A percentile compares a stretch with the other conserved stretches of the same genome.
phyloP scores from a whole-genome alignment of 2,888 invertebrate species.

The Branchellion lobata region DNA sequence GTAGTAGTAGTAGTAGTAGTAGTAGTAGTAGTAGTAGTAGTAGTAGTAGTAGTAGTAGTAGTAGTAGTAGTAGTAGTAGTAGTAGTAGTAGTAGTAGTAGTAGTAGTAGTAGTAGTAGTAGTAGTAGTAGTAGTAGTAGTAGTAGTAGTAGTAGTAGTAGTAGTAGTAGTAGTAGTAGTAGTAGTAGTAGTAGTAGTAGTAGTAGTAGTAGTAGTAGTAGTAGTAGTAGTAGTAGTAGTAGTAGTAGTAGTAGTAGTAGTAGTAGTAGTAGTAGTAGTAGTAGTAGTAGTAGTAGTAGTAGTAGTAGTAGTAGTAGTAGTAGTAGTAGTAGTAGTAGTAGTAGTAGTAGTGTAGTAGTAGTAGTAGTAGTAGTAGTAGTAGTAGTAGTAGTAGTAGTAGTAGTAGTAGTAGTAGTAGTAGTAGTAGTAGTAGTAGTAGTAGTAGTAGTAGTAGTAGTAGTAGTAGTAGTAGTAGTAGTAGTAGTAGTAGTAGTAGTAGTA shows the following conservation, averaged over 20 bases:
- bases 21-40: conserved; percentile 18
- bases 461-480: conserved; percentile 24
- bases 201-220: conserved; percentile 22
- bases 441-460: conserved; percentile 8
- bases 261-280: conserved; percentile 28
- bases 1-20: conserved; percentile 17
- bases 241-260: conserved; percentile 23
- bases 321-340: conserved; percentile 38
- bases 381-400: conserved; percentile 31
- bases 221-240: conserved; percentile 28
- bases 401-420: conserved; percentile 24
- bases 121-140: conserved; percentile 6
- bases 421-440: background rate
- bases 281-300: conserved; percentile 30
- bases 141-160: conserved; percentile 11
- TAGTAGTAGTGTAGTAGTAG: conserved; percentile 30
- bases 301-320: conserved; percentile 24
- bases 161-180: conserved; percentile 10
- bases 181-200: conserved; percentile 25
- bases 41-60: conserved; percentile 4
- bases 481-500: background rate
- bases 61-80: conserved; percentile 8
- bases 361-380: conserved; percentile 28
- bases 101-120: conserved; percentile 4
- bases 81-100: conserved; percentile 13